Percentiles rank a stretch among this genome's conserved stretches.
phyloP scores from a whole-genome alignment of 2,797 vertebrate species.

The Uromys caudimaculatus region DNA sequence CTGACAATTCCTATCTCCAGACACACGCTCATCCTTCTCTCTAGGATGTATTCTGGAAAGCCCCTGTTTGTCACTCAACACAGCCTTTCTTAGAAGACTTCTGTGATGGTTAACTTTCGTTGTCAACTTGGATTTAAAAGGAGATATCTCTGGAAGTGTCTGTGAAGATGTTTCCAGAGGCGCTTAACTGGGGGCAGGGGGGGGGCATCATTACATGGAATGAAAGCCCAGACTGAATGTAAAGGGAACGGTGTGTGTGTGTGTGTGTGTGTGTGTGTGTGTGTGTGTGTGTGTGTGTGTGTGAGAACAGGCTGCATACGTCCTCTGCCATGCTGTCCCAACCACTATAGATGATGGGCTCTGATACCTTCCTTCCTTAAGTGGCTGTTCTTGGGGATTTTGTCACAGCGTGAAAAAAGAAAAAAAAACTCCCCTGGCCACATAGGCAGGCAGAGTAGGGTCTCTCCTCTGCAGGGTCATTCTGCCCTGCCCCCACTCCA shows the following conservation, averaged over 20 bases:
- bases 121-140: not conserved
- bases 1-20: not conserved
- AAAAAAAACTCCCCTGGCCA: not conserved
- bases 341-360: not conserved
- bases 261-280: too few relatives aligned
- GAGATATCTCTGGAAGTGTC: not conserved
- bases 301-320: not conserved
- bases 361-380: not conserved
- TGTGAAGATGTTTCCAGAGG: not conserved
- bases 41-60: not conserved
- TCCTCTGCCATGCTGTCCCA: not conserved
- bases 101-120: not conserved
- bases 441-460: not conserved
- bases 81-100: not conserved
- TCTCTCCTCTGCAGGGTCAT: not conserved
- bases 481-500: not conserved
- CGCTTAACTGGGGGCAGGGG: not conserved
- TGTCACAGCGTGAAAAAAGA: not conserved
- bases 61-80: not conserved
- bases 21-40: not conserved
- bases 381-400: not conserved
- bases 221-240: not conserved
- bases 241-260: not conserved
- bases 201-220: not conserved
- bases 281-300: too few relatives aligned